Evolutionary conservation across 2,797 vertebrate species (phyloP).

Genomic region (Caiman crocodilus): DNA sequence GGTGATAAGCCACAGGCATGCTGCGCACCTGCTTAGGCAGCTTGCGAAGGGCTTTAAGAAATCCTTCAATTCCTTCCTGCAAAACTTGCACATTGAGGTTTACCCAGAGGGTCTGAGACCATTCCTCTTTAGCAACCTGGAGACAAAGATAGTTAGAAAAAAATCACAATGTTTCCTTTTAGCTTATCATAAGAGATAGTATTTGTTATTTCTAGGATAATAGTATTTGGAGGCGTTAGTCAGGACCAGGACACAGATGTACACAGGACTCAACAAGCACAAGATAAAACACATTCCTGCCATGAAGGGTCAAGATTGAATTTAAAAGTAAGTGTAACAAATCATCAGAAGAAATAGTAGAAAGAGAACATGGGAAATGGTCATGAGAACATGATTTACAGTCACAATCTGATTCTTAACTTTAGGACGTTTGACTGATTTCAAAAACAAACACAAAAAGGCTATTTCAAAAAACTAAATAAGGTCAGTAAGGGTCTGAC

Average conservation of each 20-base stretch:
- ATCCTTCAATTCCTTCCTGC: constrained; percentile 90
- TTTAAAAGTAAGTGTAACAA: not conserved
- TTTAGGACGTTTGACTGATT: not conserved
- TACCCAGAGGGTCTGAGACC: constrained; percentile 95
- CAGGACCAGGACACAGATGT: not conserved
- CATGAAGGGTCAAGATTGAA: not conserved
- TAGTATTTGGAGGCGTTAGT: not conserved
- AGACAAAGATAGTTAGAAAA: not conserved
- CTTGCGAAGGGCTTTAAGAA: constrained; percentile 86
- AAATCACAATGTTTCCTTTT: not conserved
- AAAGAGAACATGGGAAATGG: not conserved
- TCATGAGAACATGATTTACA: not conserved
- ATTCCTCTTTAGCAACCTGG: constrained; percentile 90
- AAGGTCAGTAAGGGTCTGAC: not conserved
- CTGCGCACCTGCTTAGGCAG: constrained; percentile 86
- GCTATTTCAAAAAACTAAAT: not conserved
- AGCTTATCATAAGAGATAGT: not conserved
- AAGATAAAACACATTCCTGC: not conserved
- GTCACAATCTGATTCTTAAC: not conserved
- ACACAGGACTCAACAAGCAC: not conserved
- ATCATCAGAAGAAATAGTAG: not conserved
- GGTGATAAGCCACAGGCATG: constrained; percentile 84
- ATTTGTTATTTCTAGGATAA: not conserved
- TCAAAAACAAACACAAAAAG: not conserved
- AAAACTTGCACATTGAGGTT: constrained; percentile 92